phyloP scores from a whole-genome alignment of 2,888 invertebrate species.

The Acanthosepion esculentum region DNA sequence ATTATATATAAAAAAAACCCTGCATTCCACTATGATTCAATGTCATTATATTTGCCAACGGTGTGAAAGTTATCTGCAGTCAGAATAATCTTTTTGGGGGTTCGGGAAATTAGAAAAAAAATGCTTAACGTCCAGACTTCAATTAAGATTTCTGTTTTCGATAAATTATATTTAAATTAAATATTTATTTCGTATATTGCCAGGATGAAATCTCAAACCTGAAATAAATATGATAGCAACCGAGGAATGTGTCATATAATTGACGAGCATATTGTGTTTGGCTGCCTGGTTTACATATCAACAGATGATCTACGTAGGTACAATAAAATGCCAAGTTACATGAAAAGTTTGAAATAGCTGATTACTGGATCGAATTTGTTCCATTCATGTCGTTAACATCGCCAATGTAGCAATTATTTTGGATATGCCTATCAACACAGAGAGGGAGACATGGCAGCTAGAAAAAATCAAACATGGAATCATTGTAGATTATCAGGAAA shows the following conservation, averaged over 20 bases:
- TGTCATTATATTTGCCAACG: background rate
- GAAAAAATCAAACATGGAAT: no score
- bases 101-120: background rate
- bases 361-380: no score
- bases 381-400: no score
- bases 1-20: no score
- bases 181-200: background rate
- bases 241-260: background rate
- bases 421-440: no score
- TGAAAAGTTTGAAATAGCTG: no score
- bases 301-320: no score
- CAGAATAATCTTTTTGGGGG: background rate
- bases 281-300: no score
- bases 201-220: background rate
- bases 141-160: background rate
- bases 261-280: background rate
- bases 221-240: background rate
- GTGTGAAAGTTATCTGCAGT: background rate
- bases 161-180: background rate
- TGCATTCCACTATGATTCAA: background rate
- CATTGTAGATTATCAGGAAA: no score
- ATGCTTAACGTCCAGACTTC: background rate
- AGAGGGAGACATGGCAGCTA: no score
- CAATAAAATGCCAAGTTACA: no score
- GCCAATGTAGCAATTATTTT: no score